Conservation (phyloP, 2,113 vertebrate genomes). For the Thomomys bottae region DNA sequence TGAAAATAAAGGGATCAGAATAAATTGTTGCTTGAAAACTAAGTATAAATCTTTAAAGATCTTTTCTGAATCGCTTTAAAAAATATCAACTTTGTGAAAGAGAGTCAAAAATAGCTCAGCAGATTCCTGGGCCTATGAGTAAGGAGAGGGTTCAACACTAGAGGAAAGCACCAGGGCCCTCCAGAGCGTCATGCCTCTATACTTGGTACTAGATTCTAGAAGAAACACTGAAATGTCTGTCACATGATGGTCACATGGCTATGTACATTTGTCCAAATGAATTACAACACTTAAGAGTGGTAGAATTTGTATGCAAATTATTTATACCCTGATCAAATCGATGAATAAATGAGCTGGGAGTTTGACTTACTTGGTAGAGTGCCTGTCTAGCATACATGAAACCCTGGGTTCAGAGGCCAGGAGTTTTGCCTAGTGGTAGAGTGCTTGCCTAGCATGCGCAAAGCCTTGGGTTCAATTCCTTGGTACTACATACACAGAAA, state of each 20-base stretch:
- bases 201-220: not conserved
- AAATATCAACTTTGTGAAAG: not conserved
- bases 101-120: constrained; percentile 2
- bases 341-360: too few relatives aligned
- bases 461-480: too few relatives aligned
- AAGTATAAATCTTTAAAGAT: constrained; percentile 2
- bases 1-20: constrained; percentile 50
- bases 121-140: not conserved
- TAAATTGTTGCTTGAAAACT: constrained; percentile 47
- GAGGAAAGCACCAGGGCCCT: not conserved
- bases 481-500: too few relatives aligned
- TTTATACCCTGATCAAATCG: not conserved
- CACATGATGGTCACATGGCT: not conserved
- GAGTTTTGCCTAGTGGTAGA: too few relatives aligned
- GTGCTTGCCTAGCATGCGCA: too few relatives aligned
- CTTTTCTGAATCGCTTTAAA: constrained; percentile 53
- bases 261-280: constrained; percentile 9
- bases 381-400: too few relatives aligned
- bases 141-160: not conserved
- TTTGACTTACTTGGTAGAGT: too few relatives aligned
- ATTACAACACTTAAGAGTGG: not conserved
- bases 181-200: not conserved
- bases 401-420: too few relatives aligned
- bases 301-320: not conserved
- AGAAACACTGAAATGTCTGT: not conserved